Percentiles rank a stretch among this genome's conserved stretches.
Conservation (phyloP, 2,797 vertebrate species). For the Mormyrops boulengeri region DNA sequence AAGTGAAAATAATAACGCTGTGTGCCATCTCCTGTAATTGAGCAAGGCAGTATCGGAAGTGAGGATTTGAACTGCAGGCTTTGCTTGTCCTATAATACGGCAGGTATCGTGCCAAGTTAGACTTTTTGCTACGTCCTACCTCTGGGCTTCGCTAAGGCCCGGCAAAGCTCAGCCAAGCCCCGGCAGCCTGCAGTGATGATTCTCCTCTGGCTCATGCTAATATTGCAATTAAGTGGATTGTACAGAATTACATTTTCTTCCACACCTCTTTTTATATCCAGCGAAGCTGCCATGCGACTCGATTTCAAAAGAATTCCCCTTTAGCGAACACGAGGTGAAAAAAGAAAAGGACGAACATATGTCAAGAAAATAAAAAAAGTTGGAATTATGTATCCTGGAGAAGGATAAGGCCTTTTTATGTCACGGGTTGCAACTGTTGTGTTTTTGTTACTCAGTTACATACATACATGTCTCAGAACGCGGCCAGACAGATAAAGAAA, state of each 20-base stretch:
- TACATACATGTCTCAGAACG: neutral
- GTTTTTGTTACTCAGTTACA: constrained; percentile 12
- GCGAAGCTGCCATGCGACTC: neutral
- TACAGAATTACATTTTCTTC: neutral
- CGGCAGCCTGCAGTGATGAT: neutral
- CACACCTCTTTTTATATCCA: neutral
- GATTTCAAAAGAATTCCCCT: constrained; percentile 23
- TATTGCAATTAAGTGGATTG: constrained; percentile 27
- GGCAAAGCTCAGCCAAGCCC: constrained; percentile 4
- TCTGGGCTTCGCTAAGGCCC: neutral
- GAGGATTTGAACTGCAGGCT: constrained; percentile 17
- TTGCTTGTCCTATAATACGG: neutral
- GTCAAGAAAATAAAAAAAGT: constrained; percentile 7
- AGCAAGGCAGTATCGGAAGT: neutral
- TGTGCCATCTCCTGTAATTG: neutral
- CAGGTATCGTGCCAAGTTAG: constrained; percentile 1
- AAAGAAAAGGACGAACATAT: neutral
- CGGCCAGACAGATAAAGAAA: neutral
- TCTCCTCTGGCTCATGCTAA: constrained; percentile 5
- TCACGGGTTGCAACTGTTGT: neutral
- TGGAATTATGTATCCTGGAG: neutral
- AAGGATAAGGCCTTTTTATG: constrained; percentile 7
- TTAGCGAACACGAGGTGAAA: neutral
- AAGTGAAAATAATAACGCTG: constrained; percentile 6
- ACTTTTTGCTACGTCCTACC: constrained; percentile 11